Evolutionary conservation across 2,888 invertebrate species (phyloP).

Genomic region (Agonopterix alstromeriana): DNA sequence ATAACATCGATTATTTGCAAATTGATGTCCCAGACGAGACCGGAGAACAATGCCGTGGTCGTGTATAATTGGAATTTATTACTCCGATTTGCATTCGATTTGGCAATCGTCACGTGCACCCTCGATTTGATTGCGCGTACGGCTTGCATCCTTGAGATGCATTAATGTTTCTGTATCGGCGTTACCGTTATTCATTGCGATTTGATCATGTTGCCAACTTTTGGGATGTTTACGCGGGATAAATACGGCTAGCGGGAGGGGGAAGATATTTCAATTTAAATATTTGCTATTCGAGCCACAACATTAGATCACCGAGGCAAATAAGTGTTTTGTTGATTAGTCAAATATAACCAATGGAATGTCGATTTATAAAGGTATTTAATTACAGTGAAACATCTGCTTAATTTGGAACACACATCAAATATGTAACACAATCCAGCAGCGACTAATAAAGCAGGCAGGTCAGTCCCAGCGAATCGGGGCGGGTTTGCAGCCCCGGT

Average conservation of each 20-base stretch:
- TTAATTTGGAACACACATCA: too few species aligned
- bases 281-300: too few species aligned
- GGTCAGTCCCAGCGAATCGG: too few species aligned
- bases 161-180: conserved; percentile 30
- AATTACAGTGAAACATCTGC: too few species aligned
- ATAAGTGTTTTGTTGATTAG: too few species aligned
- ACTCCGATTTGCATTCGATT: conserved; percentile 37
- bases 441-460: too few species aligned
- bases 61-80: conserved; percentile 42
- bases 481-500: too few species aligned
- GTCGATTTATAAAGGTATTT: too few species aligned
- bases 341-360: too few species aligned
- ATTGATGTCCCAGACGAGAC: conserved; percentile 31
- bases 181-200: conserved; percentile 34
- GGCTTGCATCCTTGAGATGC: conserved; percentile 34
- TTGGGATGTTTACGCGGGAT: neutral
- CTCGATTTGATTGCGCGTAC: conserved; percentile 15
- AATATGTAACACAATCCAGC: too few species aligned
- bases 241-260: conserved; percentile 3
- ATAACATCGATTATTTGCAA: conserved; percentile 48
- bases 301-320: too few species aligned
- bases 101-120: conserved; percentile 28
- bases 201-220: neutral
- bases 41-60: conserved; percentile 41
- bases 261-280: too few species aligned